phyloP scores from a whole-genome alignment of 2,797 vertebrate genomes.

The Danio choprae region DNA sequence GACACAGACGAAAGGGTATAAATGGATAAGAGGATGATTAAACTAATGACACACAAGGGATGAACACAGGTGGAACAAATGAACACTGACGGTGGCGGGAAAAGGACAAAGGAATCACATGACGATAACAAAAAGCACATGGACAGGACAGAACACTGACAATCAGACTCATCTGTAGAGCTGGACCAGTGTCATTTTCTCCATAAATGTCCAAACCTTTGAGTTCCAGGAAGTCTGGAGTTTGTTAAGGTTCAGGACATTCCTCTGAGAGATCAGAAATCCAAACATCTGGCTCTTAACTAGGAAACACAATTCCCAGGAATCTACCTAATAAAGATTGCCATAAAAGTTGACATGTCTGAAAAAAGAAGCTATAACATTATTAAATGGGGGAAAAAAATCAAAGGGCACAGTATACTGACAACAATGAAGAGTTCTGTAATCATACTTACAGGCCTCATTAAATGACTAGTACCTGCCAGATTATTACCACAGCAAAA shows the following conservation, averaged over 20 bases:
- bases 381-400: background rate
- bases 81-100: too few species aligned
- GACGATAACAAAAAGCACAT: too few species aligned
- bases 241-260: background rate
- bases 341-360: background rate
- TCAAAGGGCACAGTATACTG: background rate
- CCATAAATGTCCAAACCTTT: slow-evolving; percentile 1
- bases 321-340: slow-evolving; percentile 19
- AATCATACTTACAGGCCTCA: background rate
- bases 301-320: slow-evolving; percentile 33
- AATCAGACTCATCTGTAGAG: background rate
- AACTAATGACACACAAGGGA: too few species aligned
- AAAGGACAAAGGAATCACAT: too few species aligned
- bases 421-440: background rate
- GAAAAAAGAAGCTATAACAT: background rate
- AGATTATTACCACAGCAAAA: background rate
- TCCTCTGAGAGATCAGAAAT: slow-evolving; percentile 39
- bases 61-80: too few species aligned
- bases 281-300: slow-evolving; percentile 45
- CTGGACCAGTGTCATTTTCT: background rate
- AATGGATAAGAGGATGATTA: too few species aligned
- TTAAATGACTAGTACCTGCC: background rate
- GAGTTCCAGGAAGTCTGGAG: slow-evolving; percentile 7
- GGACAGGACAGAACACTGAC: too few species aligned
- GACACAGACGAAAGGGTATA: too few species aligned